These are phyloP conservation scores for Hippopotamus amphibius DNA, from an alignment of 2,113 vertebrate genomes.

Conservation along the genomic window DNA sequence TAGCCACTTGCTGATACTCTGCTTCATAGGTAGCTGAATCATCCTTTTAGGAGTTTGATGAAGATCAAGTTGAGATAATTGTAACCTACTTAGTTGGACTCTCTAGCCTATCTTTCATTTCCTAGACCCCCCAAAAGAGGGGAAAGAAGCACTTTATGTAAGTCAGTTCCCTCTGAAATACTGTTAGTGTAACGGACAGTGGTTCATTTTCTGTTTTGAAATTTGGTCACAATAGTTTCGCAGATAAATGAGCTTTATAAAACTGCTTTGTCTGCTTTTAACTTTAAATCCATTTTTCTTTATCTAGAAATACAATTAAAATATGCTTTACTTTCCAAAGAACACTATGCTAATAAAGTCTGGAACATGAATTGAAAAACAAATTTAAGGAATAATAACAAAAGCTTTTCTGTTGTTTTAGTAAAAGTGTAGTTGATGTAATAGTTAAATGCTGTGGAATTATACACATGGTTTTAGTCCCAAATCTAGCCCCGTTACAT, in stretches of 20 bases:
- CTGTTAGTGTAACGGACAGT: slow-evolving; percentile 65
- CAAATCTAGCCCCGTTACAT: slow-evolving; percentile 17
- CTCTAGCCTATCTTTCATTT: slow-evolving; percentile 76
- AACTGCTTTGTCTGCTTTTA: slow-evolving; percentile 17
- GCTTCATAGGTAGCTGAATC: slow-evolving; percentile 69
- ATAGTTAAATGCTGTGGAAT: background rate
- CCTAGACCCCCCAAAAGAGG: slow-evolving; percentile 63
- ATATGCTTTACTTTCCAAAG: background rate
- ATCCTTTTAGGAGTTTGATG: slow-evolving; percentile 71
- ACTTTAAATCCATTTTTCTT: slow-evolving; percentile 43
- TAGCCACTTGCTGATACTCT: slow-evolving; percentile 72
- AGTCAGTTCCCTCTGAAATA: slow-evolving; percentile 68
- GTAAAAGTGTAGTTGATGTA: background rate
- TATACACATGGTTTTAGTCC: slow-evolving; percentile 25
- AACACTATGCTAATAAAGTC: slow-evolving; percentile 23
- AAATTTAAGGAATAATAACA: slow-evolving; percentile 38
- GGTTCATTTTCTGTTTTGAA: slow-evolving; percentile 63
- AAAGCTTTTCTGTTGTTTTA: slow-evolving; percentile 43
- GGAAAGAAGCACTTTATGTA: slow-evolving; percentile 64
- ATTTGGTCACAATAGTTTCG: slow-evolving; percentile 31
- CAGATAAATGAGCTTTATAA: slow-evolving; percentile 49
- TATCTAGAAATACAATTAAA: slow-evolving; percentile 52
- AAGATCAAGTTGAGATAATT: slow-evolving; percentile 79
- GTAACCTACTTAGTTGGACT: slow-evolving; percentile 72
- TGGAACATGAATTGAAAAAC: slow-evolving; percentile 53